phyloP scores from a whole-genome alignment of 2,888 invertebrate species.

The Notodonta ziczac region DNA sequence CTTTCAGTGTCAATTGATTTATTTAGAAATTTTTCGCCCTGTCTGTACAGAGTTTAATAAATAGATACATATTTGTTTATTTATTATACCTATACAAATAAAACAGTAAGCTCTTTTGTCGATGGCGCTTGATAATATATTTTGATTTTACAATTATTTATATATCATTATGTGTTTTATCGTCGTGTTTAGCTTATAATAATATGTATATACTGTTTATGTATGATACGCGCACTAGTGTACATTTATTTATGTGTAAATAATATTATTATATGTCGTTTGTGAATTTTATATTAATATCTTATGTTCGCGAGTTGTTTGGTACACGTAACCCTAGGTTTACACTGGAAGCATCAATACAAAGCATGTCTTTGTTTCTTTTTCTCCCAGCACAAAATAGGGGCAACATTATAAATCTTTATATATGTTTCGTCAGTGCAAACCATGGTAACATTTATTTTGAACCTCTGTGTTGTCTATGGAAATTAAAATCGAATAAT shows the following conservation, averaged over 20 bases:
- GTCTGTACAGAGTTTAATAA: no score
- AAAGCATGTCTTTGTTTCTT: no score
- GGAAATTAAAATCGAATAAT: no score
- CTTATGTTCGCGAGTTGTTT: neutral
- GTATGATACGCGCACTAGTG: conserved; percentile 28
- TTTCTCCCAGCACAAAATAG: no score
- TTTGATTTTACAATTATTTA: conserved; percentile 28
- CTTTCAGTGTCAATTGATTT: no score
- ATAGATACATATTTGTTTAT: neutral
- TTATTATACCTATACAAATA: conserved; percentile 21
- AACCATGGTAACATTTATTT: neutral
- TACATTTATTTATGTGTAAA: conserved; percentile 27
- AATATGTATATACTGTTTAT: conserved; percentile 43
- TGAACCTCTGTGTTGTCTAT: no score
- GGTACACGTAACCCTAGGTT: neutral
- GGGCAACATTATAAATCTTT: no score
- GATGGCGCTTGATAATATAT: conserved; percentile 58
- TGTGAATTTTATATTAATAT: conserved; percentile 11
- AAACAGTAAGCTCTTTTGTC: conserved; percentile 51
- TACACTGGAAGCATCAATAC: no score
- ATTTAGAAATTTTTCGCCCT: no score
- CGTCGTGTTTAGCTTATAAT: conserved; percentile 26
- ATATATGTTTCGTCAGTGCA: no score
- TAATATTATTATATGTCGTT: conserved; percentile 14
- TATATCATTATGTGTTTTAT: conserved; percentile 30